phyloP scores from a whole-genome alignment of 2,888 invertebrate species.

The Athetis lepigone region DNA sequence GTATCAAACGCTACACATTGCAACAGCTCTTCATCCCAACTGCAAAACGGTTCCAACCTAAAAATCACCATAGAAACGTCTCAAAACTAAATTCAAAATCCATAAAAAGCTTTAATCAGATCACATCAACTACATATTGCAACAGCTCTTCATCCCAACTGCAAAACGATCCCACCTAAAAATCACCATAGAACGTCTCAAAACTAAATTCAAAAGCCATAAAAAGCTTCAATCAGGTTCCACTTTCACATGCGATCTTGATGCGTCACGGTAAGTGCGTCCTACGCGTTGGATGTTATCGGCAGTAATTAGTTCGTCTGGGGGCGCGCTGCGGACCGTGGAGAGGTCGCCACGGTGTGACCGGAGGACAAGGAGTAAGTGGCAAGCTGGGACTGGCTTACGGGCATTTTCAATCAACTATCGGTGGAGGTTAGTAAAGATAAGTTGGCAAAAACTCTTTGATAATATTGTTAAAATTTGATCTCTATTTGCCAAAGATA shows the following conservation, averaged over 20 bases:
- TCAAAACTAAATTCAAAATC: conserved; percentile 16
- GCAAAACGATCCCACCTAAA: background rate
- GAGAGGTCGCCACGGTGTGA: conserved; percentile 63
- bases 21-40: background rate
- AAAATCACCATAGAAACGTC: conserved; percentile 16
- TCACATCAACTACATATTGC: too few relatives aligned
- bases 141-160: background rate
- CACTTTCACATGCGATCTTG: conserved; percentile 74
- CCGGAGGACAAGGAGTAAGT: conserved; percentile 39
- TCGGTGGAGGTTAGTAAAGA: too few relatives aligned
- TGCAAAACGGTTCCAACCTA: background rate
- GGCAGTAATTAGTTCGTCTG: conserved; percentile 78
- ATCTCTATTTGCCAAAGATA: too few relatives aligned
- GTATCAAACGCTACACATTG: too few relatives aligned
- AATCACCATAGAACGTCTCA: conserved; percentile 14
- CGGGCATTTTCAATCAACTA: too few relatives aligned
- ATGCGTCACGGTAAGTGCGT: conserved; percentile 71
- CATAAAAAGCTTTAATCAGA: conserved; percentile 59
- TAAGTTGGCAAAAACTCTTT: too few relatives aligned
- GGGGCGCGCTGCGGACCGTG: conserved; percentile 72
- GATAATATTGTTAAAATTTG: too few relatives aligned
- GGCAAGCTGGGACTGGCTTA: background rate
- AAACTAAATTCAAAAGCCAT: conserved; percentile 19
- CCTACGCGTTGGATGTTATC: conserved; percentile 67
- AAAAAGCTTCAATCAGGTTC: conserved; percentile 60